Evolutionary conservation across 1,140 invertebrate species (phyloP).

Genomic region (Lepidurus couesii): DNA sequence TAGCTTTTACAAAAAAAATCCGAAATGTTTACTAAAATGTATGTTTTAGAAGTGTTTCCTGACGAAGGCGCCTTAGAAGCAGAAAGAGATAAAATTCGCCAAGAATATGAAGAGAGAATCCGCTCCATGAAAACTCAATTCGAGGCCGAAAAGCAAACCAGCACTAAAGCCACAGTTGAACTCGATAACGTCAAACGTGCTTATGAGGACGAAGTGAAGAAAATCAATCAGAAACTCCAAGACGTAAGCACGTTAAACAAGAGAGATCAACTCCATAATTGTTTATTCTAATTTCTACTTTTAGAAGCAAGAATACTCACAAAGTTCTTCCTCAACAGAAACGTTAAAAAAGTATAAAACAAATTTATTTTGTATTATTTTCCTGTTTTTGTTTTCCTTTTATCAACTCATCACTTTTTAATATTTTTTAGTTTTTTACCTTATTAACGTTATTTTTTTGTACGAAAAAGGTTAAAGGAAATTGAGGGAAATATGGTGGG

Average conservation of each 20-base stretch:
- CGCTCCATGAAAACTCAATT: slow-evolving; percentile 50
- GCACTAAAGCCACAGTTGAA: slow-evolving; percentile 54
- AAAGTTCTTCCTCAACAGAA: neutral
- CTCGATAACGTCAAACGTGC: slow-evolving; percentile 51
- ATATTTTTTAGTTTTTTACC: neutral
- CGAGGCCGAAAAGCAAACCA: slow-evolving; percentile 54
- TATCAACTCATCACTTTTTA: neutral
- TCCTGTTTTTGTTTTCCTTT: neutral
- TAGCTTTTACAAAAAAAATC: neutral
- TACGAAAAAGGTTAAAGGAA: slow-evolving; percentile 53
- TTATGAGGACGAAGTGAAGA: slow-evolving; percentile 52
- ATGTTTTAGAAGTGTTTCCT: neutral
- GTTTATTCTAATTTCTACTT: neutral
- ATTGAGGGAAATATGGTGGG: slow-evolving; percentile 71
- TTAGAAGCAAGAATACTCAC: neutral
- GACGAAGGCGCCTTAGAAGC: slow-evolving; percentile 43
- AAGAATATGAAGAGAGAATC: slow-evolving; percentile 48
- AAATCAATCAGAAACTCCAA: slow-evolving; percentile 42
- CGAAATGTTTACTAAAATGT: too few relatives aligned
- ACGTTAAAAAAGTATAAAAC: neutral
- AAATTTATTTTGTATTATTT: neutral
- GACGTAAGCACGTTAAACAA: neutral
- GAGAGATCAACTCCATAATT: neutral
- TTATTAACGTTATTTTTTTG: neutral
- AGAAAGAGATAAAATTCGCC: slow-evolving; percentile 47